Percentiles rank a stretch among this genome's conserved stretches.
Evolutionary conservation across 2,797 vertebrate species (phyloP).

Genomic region (Sebastes cheni): DNA sequence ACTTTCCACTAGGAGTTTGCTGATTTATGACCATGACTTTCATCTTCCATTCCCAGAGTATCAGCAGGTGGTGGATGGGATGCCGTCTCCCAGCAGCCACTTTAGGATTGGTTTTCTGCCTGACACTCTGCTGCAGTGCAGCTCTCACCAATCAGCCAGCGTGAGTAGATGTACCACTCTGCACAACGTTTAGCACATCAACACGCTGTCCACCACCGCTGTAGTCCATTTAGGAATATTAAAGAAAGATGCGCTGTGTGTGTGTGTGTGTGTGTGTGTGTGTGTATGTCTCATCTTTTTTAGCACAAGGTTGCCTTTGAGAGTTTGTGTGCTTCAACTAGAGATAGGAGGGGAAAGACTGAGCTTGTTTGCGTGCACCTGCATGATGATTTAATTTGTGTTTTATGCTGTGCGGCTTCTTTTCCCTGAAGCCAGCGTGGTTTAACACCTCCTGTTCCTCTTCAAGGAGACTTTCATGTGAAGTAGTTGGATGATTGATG

Average conservation of each 20-base stretch:
- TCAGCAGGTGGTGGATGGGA: slow-evolving; percentile 68
- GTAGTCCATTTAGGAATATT: slow-evolving; percentile 39
- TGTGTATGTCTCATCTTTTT: not conserved
- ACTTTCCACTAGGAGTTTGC: slow-evolving; percentile 20
- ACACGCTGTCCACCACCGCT: slow-evolving; percentile 16
- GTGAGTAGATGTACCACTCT: slow-evolving; percentile 36
- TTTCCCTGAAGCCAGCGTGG: slow-evolving; percentile 12
- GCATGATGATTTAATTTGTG: slow-evolving; percentile 18
- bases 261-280: not conserved
- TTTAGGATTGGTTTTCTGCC: slow-evolving; percentile 67
- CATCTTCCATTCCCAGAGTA: slow-evolving; percentile 48
- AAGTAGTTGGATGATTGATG: slow-evolving; percentile 59
- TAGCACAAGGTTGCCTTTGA: not conserved
- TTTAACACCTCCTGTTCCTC: slow-evolving; percentile 28
- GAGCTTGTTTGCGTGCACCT: slow-evolving; percentile 8
- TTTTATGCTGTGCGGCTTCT: slow-evolving; percentile 13
- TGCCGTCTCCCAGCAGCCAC: slow-evolving; percentile 62
- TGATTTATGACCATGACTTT: slow-evolving; percentile 63
- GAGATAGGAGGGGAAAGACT: not conserved
- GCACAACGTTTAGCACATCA: slow-evolving; percentile 47
- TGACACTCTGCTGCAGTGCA: slow-evolving; percentile 70
- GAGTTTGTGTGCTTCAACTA: not conserved
- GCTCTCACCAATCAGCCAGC: slow-evolving; percentile 48
- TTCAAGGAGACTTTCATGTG: slow-evolving; percentile 53
- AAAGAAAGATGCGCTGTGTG: slow-evolving; percentile 24